Evolutionary conservation across 2,113 vertebrate genomes (phyloP).

Genomic region (Apodemus sylvaticus): DNA sequence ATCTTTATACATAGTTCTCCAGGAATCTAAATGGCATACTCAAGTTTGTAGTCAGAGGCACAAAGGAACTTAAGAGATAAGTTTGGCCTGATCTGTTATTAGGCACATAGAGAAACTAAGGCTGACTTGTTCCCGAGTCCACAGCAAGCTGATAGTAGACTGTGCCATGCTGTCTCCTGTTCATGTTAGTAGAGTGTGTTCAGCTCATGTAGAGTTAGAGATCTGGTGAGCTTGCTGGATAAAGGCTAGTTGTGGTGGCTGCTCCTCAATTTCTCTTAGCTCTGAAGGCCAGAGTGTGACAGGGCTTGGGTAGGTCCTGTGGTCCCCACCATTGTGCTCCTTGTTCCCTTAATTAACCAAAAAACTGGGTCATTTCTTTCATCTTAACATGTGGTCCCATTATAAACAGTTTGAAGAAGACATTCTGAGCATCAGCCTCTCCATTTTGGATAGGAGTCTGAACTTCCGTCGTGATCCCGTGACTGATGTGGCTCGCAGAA

Average conservation of each 20-base stretch:
- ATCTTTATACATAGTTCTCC: background rate
- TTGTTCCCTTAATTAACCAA: background rate
- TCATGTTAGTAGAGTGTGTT: no score
- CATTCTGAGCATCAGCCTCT: conserved; percentile 84
- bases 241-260: background rate
- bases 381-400: background rate
- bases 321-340: background rate
- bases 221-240: background rate
- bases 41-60: background rate
- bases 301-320: fast-evolving
- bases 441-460: conserved; percentile 85
- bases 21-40: conserved; percentile 10
- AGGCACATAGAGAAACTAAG: background rate
- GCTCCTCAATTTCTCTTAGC: background rate
- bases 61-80: background rate
- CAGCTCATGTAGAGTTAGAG: background rate
- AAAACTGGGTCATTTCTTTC: background rate
- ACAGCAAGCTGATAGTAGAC: fast-evolving
- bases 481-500: conserved; percentile 82
- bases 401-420: conserved; percentile 85
- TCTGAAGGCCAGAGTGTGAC: background rate
- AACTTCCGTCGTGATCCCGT: conserved; percentile 82
- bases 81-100: background rate
- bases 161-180: no score
- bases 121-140: background rate